Percentiles rank a stretch among this genome's conserved stretches.
Evolutionary conservation across 2,113 vertebrate species (phyloP).

Genomic region (Ageneiosus marmoratus): DNA sequence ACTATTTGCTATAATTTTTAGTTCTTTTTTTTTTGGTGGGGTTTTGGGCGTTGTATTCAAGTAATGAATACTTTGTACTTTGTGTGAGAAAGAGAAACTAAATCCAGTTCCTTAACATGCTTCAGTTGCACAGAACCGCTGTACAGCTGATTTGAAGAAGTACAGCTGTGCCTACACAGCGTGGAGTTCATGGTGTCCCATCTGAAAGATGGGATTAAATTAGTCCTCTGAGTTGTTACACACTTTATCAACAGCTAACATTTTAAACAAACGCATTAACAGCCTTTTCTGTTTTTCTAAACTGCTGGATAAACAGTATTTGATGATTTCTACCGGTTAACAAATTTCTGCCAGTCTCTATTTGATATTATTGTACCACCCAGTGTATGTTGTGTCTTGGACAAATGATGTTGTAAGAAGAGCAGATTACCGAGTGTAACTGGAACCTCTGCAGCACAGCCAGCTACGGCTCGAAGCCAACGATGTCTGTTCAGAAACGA

Average conservation of each 20-base stretch:
- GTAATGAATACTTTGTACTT: not conserved
- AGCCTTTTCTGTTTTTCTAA: not conserved
- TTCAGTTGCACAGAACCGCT: not conserved
- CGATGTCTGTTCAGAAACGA: slow-evolving; percentile 41
- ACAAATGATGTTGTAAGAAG: not conserved
- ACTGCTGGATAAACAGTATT: not conserved
- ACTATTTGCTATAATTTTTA: too few species aligned
- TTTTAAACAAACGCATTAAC: not conserved
- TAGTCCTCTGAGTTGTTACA: not conserved
- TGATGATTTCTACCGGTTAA: not conserved
- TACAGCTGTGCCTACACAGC: not conserved
- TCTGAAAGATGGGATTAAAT: not conserved
- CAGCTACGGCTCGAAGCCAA: slow-evolving; percentile 1
- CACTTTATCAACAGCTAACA: not conserved
- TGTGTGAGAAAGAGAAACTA: not conserved
- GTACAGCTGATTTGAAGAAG: not conserved
- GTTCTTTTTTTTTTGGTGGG: not conserved
- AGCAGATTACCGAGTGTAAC: slow-evolving; percentile 12
- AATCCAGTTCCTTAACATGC: not conserved
- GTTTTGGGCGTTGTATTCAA: too few species aligned
- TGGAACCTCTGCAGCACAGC: slow-evolving; percentile 35
- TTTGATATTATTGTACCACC: not conserved
- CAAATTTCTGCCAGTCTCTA: not conserved
- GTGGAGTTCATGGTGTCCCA: not conserved
- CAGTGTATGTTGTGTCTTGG: not conserved